Evolutionary conservation across 2,797 vertebrate species (phyloP), one percentile per base, ranked within the genome.

Genomic region (Eidolon dupreanum): DNA sequence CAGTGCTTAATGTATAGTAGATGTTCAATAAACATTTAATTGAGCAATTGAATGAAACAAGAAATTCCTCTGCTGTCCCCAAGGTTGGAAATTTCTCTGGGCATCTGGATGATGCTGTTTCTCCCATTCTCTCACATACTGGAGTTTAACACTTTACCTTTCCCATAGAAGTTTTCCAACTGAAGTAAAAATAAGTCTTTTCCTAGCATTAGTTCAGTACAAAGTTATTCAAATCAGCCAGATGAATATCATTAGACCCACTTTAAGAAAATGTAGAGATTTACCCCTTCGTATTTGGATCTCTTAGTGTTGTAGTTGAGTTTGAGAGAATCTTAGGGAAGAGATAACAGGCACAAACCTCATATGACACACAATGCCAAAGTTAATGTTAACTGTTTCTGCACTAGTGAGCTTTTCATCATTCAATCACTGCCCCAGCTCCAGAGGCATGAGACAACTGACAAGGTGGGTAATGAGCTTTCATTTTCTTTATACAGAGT

Each of bases 351-450:
- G 61, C 51, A 46, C 71, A 95, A 85, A 94, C 75, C 53, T 95
- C 78, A 61, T 85, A 90, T 95, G 95, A 78, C 88, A 96, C 78
- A 74, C 46, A 57, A 38, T 55, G 73, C 65, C 57, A 46, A 74
- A 96, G 92, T 97, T 92, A 94, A 97, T 87, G 88, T 93, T 97
- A 96, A 97, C 94, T 90, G n/a, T 93, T 94, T 97, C 43, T 95
- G 81, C 68, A 88, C 92, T 85, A 31, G 73, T 66, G 92, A 95
- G 75, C 71, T 96, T 95, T 95, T 92, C 93, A 73, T 94, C 84
- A 83, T 94, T 96, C 84, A 63, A 8, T 22, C 91, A 65, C 87
- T 96, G 86, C 66, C 63, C 75, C 36, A 74, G 84, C 68, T 95
- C 91, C 66, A 31, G 70, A 86, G 89, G 93, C 81, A 61, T 89